Percentiles rank a stretch among this genome's conserved stretches.
These are phyloP conservation scores for Cordilura impudica DNA, from an alignment of 2,888 invertebrate genomes.

Conservation along the genomic window DNA sequence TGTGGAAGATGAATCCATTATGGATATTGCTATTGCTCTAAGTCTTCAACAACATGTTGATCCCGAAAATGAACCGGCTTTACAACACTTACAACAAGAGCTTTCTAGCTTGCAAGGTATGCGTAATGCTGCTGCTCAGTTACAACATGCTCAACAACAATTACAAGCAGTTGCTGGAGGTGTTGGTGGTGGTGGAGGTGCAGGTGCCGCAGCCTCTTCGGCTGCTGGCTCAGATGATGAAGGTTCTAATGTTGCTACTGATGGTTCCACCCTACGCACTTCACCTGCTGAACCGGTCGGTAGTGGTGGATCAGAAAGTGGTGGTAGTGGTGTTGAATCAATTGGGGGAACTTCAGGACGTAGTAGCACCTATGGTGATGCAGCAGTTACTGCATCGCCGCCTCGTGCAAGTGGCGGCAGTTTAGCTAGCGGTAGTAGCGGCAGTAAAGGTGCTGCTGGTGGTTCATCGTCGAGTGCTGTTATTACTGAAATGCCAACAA, in stretches of 20 bases:
- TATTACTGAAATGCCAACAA: slow-evolving; percentile 65
- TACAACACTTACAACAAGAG: slow-evolving; percentile 80
- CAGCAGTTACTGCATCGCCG: slow-evolving; percentile 78
- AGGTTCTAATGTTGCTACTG: slow-evolving; percentile 95
- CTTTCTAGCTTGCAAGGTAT: slow-evolving; percentile 76
- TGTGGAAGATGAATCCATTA: slow-evolving; percentile 97
- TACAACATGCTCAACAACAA: slow-evolving; percentile 79
- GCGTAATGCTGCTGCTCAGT: slow-evolving; percentile 70
- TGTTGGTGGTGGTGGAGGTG: slow-evolving; percentile 14
- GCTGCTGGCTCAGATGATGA: slow-evolving; percentile 93
- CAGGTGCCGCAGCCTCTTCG: slow-evolving; percentile 78
- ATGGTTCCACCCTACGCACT: slow-evolving; percentile 93
- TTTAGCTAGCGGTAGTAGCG: slow-evolving; percentile 62
- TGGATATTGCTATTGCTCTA: slow-evolving; percentile 95
- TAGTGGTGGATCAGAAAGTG: slow-evolving; percentile 90
- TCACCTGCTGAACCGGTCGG: slow-evolving; percentile 89
- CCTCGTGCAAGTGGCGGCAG: slow-evolving; percentile 68
- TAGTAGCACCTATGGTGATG: slow-evolving; percentile 91
- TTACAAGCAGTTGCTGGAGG: slow-evolving; percentile 63
- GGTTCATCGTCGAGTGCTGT: slow-evolving; percentile 65
- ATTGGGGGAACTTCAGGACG: slow-evolving; percentile 96
- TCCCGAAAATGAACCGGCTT: slow-evolving; percentile 78
- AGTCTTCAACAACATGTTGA: slow-evolving; percentile 91
- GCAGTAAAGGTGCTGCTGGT: slow-evolving; percentile 61
- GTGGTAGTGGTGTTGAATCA: slow-evolving; percentile 94